Base-by-base conservation (phyloP, 2,888 invertebrate genomes). In the Caenorhabditis sp. region DNA sequence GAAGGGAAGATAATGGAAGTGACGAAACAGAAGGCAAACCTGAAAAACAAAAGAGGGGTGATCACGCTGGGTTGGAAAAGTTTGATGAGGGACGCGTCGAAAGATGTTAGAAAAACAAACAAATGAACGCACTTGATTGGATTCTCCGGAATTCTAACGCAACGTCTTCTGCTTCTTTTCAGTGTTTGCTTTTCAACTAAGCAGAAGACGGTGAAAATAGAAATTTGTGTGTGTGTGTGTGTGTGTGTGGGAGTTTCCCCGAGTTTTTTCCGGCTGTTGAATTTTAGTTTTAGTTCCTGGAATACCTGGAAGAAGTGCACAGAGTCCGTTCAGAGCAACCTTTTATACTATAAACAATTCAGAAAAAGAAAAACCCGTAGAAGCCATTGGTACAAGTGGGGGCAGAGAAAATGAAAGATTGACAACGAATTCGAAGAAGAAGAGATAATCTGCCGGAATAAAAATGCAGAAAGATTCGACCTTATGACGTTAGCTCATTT, bases 91-190 rank as follows among this genome's bases (percentile, higher is more conserved):
- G 39, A 24, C 24, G 30, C 30, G 24, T 2, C 3, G 17, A 15
- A 20, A 35, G 30, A 61, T 27, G 39, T 48, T 37, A 39, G 61
- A 50, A 62, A 62, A 62, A 62, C 62, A 62, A 62, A 62, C 50
- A 50, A 52, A 62, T 62, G 62, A 62, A 52, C 62, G 62, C 39
- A 61, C 61, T 61, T 62, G 50, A 62, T 62, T 62, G 50, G 50
- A 62, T 62, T 52, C 62, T n/a, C n/a, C n/a, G n/a, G n/a, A n/a
- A n/a, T n/a, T n/a, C n/a, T n/a, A n/a, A n/a, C n/a, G n/a, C n/a
- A n/a, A n/a, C n/a, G 30, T 50, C 35, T 9, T 7, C 9, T 3
- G 2, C 35, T 3, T 35, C 35, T 35, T 35, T 35, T 9, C 35
- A n/a, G n/a, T n/a, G n/a, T n/a, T n/a, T 9, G 30, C 30, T 30